Percentiles rank a stretch among this genome's conserved stretches.
These are phyloP conservation scores for Ceuthmochares aereus DNA, from an alignment of 2,113 vertebrate genomes.

Conservation along the genomic window DNA sequence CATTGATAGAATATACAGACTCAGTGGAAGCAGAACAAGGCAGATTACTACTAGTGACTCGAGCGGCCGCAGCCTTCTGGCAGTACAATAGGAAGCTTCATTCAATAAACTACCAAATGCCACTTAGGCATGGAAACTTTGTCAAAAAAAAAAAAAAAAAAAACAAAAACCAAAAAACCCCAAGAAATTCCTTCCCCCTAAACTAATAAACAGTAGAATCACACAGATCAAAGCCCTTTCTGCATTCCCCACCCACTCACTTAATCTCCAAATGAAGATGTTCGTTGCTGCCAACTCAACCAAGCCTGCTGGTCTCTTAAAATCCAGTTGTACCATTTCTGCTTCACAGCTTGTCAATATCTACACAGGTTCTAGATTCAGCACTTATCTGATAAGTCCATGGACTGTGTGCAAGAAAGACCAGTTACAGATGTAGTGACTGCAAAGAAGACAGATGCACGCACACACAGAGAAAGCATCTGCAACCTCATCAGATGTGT, in stretches of 20 bases:
- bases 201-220: neutral
- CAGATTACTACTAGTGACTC: neutral
- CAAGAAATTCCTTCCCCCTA: neutral
- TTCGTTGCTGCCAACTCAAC: neutral
- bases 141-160: neutral
- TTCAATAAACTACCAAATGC: neutral
- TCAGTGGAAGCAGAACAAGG: neutral
- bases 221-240: neutral
- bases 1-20: neutral
- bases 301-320: neutral
- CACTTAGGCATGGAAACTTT: neutral
- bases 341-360: neutral
- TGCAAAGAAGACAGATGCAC: neutral
- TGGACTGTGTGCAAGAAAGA: neutral
- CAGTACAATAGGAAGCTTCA: neutral
- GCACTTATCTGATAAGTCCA: neutral
- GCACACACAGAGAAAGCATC: neutral
- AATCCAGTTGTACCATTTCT: neutral
- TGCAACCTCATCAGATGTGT: neutral
- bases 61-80: rapidly evolving
- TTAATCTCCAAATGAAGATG: neutral
- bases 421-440: neutral
- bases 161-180: too few species aligned
- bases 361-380: neutral
- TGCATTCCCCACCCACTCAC: neutral